Conservation (phyloP, 1,140 invertebrate genomes). For the Brachionus sp. region DNA sequence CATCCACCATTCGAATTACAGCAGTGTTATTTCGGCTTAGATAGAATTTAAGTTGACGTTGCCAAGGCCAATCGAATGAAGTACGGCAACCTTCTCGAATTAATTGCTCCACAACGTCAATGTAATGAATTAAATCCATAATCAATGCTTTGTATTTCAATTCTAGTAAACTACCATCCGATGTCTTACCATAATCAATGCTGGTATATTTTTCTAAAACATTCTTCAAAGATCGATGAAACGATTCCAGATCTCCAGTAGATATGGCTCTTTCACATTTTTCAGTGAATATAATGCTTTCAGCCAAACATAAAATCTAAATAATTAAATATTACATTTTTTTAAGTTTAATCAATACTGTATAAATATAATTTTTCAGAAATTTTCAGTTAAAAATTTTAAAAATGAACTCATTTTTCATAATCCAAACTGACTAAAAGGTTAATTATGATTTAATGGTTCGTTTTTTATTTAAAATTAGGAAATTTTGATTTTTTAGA, state of each 20-base stretch:
- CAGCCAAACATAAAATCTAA: slow-evolving; percentile 70
- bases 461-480: background rate
- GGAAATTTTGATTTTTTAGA: too few relatives aligned
- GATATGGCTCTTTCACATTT: slow-evolving; percentile 72
- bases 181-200: slow-evolving; percentile 48
- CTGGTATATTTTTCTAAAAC: slow-evolving; percentile 68
- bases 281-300: slow-evolving; percentile 74
- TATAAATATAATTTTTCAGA: too few relatives aligned
- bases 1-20: slow-evolving; percentile 71
- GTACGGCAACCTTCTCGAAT: slow-evolving; percentile 67
- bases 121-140: slow-evolving; percentile 86
- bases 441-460: too few relatives aligned
- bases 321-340: slow-evolving; percentile 23
- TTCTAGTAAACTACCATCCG: slow-evolving; percentile 54
- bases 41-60: slow-evolving; percentile 76
- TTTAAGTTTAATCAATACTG: background rate
- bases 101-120: slow-evolving; percentile 74
- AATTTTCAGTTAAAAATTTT: background rate
- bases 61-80: slow-evolving; percentile 81
- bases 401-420: too few relatives aligned
- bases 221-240: slow-evolving; percentile 60
- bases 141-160: slow-evolving; percentile 72
- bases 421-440: too few relatives aligned
- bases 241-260: slow-evolving; percentile 64
- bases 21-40: slow-evolving; percentile 59